Base-by-base conservation (phyloP, 2,797 vertebrate species). In the Sebastolobus alascanus region DNA sequence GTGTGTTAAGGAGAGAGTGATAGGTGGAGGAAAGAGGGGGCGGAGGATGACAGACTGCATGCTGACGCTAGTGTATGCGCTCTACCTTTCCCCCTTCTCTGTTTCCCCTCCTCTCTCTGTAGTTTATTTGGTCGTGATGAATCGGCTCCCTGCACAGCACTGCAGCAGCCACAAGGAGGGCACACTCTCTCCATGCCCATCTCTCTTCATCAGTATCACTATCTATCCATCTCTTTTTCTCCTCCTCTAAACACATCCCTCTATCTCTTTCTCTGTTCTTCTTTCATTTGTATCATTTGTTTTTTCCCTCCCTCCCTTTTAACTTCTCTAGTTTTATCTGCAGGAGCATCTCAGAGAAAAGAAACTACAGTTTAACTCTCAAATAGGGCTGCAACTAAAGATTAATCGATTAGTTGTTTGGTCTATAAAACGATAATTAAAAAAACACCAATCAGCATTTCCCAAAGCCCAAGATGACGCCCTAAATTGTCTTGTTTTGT, bases 71-170 rank as follows among this genome's bases (percentile, higher is more conserved):
- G 87, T 89, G 84, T 84, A 84, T 85, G 82, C 86, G 50, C 68
- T 86, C 82, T 69, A 67, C 83, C 84, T 65, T 18, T 55, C 65
- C 66, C 73, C 67, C 64, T 61, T 67, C 59, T 20, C 54, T 22
- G n/a, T 78, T 73, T 76, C 79, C 73, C 73, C 88, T 72, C 87
- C 84, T 82, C 82, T 82, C 86, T 86, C 84, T 80, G 84, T 91
- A 84, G 86, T 93, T 93, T 94, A 92, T 93, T 93, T 93, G 93
- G 85, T 92, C 68, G 87, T 94, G 93, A 95, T 94, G 91, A 94
- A 95, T 94, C 83, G 89, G 89, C 91, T 91, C 84, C 86, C 74
- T 85, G 84, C 91, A 89, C 86, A 87, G 85, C 89, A 90, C 90
- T 90, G 90, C 90, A 94, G 92, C 88, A 90, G 90, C 87, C 91